phyloP scores from a whole-genome alignment of 2,113 vertebrate species.

The Callionymus lyra region DNA sequence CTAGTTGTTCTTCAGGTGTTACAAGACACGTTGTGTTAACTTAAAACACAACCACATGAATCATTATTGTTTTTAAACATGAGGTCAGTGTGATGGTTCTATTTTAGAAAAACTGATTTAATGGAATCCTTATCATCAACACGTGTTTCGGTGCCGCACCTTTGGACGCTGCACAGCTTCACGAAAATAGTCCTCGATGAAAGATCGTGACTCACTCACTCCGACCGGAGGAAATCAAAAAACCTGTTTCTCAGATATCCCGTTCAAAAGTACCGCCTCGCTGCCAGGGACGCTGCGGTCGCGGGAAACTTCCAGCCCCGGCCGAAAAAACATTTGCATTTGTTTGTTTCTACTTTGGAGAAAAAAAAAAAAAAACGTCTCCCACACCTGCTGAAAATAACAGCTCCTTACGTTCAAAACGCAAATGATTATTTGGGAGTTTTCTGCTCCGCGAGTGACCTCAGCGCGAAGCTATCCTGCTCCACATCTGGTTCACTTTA shows the following conservation, averaged over 20 bases:
- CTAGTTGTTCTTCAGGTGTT: too few relatives aligned
- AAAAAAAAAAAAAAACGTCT: constrained; percentile 5
- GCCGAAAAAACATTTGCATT: constrained; percentile 2
- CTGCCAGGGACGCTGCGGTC: constrained; percentile 7
- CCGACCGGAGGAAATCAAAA: not conserved
- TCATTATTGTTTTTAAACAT: too few relatives aligned
- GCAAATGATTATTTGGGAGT: not conserved
- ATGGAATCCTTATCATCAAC: too few relatives aligned
- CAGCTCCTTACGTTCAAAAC: constrained; percentile 15
- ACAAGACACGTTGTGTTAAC: too few relatives aligned
- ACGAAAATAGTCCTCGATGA: constrained; percentile 1
- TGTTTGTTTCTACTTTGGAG: not conserved
- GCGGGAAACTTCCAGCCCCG: not conserved
- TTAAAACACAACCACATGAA: too few relatives aligned
- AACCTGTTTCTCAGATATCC: constrained; percentile 20
- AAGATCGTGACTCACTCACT: constrained; percentile 10
- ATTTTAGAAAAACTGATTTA: too few relatives aligned
- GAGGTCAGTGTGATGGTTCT: too few relatives aligned
- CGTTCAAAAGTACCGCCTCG: constrained; percentile 2
- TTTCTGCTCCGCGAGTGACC: constrained; percentile 36
- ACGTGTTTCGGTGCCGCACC: too few relatives aligned
- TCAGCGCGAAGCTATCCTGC: constrained; percentile 52
- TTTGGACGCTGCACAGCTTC: too few relatives aligned
- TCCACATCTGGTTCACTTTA: constrained; percentile 72
- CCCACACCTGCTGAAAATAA: constrained; percentile 25